Conservation (phyloP, 2,888 invertebrate species). For the Mesorhabditis sp. region DNA sequence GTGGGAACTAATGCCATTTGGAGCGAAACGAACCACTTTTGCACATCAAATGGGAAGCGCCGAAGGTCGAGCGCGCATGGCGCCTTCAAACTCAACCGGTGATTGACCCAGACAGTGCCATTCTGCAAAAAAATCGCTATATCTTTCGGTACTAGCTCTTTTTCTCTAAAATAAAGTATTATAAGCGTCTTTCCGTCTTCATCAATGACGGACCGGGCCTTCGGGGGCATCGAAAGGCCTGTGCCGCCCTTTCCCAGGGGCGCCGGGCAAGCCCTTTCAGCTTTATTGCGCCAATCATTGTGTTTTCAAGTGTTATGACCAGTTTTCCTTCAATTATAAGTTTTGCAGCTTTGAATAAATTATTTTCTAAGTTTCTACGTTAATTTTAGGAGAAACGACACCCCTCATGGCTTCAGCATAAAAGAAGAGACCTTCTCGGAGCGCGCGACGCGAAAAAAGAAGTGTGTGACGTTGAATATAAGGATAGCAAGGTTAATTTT, state of each 20-base stretch:
- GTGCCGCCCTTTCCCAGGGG: neutral
- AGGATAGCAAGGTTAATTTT: too few relatives aligned
- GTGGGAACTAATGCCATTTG: slow-evolving; percentile 16
- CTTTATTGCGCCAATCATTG: too few relatives aligned
- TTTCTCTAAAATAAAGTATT: neutral
- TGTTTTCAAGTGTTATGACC: too few relatives aligned
- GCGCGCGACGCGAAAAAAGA: too few relatives aligned
- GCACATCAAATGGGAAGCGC: slow-evolving; percentile 56
- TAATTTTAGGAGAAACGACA: too few relatives aligned
- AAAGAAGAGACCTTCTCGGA: too few relatives aligned
- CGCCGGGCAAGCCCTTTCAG: too few relatives aligned
- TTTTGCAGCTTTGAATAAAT: too few relatives aligned
- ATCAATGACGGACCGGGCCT: neutral
- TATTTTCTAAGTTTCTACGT: too few relatives aligned
- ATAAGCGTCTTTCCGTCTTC: neutral
- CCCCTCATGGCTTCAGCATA: too few relatives aligned
- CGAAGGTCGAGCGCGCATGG: slow-evolving; percentile 55
- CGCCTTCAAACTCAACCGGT: slow-evolving; percentile 55
- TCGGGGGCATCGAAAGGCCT: neutral
- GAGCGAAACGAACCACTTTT: slow-evolving; percentile 11
- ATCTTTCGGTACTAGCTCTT: neutral
- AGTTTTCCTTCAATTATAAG: too few relatives aligned
- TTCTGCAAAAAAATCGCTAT: slow-evolving; percentile 35
- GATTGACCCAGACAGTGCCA: slow-evolving; percentile 57
- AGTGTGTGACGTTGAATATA: too few relatives aligned